Evolutionary conservation across 2,113 vertebrate genomes (phyloP).

Genomic region (Irena cyanogastra): DNA sequence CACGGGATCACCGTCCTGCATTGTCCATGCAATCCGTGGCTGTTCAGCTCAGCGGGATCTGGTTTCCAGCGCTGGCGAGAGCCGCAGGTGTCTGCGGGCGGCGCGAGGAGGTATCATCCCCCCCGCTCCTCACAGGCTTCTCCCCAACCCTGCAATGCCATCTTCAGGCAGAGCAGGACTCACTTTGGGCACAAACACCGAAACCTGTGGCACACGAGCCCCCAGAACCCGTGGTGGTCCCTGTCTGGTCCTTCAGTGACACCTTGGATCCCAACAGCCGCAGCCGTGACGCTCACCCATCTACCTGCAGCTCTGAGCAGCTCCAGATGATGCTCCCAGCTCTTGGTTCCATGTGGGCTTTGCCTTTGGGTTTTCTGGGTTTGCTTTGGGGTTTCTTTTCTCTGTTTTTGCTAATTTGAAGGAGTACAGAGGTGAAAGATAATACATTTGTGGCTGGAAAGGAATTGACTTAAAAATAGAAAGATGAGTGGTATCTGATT

Average conservation of each 20-base stretch:
- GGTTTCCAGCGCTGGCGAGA: neutral
- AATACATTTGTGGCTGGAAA: neutral
- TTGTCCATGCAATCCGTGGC: neutral
- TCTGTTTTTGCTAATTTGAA: neutral
- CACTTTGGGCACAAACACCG: neutral
- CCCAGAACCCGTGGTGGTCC: accelerated
- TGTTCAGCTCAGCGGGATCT: neutral
- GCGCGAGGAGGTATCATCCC: accelerated
- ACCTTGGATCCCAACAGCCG: accelerated
- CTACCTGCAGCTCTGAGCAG: neutral
- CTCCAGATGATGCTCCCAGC: neutral
- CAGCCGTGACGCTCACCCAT: accelerated
- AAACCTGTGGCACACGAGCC: accelerated
- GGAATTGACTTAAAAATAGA: constrained; percentile 6
- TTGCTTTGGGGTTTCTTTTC: neutral
- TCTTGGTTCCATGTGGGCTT: neutral
- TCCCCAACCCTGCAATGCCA: neutral
- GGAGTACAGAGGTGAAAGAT: neutral
- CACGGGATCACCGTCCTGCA: neutral
- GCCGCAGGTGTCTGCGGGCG: neutral
- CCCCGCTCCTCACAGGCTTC: neutral
- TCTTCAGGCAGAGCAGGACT: neutral
- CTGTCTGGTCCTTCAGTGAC: accelerated
- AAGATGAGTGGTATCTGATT: constrained; percentile 32
- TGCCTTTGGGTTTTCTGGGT: neutral